Conservation (phyloP, 2,113 vertebrate species). For the Thryonomys swinderianus region DNA sequence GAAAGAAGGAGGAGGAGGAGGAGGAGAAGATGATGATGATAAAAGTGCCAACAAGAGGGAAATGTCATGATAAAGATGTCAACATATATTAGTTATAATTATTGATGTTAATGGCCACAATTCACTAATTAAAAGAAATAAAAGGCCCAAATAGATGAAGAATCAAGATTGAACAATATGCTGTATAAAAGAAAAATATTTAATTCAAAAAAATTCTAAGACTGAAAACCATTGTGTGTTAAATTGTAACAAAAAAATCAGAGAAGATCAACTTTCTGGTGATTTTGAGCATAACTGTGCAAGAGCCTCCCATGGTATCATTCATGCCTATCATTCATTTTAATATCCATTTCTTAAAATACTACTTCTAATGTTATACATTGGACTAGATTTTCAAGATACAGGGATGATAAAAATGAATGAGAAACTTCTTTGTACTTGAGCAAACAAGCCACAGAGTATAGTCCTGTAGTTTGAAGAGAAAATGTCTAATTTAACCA, state of each 20-base stretch:
- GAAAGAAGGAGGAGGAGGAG: no score
- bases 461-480: neutral
- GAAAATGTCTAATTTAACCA: neutral
- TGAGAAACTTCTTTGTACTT: fast-evolving
- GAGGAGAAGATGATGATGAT: no score
- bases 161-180: no score
- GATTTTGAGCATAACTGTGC: neutral
- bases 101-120: no score
- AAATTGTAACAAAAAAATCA: neutral
- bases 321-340: neutral
- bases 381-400: neutral
- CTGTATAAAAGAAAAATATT: no score
- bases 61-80: no score
- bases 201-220: no score
- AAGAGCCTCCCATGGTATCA: neutral
- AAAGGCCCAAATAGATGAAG: no score
- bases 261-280: neutral
- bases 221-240: neutral
- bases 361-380: neutral
- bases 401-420: neutral
- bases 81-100: no score
- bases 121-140: no score
- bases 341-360: neutral
- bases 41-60: no score
- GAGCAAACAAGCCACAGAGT: neutral